phyloP scores from a whole-genome alignment of 1,140 invertebrate species.

The Subanguina moxae region DNA sequence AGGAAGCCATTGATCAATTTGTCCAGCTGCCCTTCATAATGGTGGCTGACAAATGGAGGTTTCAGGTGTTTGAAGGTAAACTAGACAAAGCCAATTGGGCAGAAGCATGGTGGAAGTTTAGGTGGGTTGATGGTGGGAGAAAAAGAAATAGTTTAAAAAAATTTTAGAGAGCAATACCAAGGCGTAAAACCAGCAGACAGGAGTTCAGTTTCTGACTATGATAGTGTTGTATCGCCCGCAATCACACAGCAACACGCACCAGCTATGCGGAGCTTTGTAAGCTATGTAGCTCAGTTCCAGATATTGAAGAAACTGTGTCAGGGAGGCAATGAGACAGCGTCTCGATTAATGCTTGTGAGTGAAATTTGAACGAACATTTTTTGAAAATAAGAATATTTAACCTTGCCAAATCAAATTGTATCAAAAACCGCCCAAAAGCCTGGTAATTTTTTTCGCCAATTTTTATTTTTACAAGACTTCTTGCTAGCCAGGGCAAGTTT shows the following conservation, averaged over 20 bases:
- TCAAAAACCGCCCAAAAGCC: too few species aligned
- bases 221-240: constrained; percentile 30
- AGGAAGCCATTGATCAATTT: constrained; percentile 40
- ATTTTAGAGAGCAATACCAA: constrained; percentile 42
- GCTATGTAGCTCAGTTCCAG: constrained; percentile 46
- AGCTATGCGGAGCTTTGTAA: constrained; percentile 36
- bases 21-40: constrained; percentile 42
- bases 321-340: constrained; percentile 5
- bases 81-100: constrained; percentile 33
- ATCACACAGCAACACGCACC: constrained; percentile 46
- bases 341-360: neutral
- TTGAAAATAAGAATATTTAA: too few species aligned
- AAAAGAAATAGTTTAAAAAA: neutral
- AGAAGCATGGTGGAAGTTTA: constrained; percentile 40
- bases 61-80: constrained; percentile 34
- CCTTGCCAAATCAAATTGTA: too few species aligned
- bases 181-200: constrained; percentile 26
- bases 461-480: too few species aligned
- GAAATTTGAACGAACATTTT: neutral
- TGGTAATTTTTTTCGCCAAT: too few species aligned
- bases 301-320: constrained; percentile 45
- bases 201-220: constrained; percentile 18
- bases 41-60: constrained; percentile 42
- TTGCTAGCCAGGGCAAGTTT: too few species aligned
- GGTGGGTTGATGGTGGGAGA: constrained; percentile 11